These are phyloP conservation scores for Tiphia femorata DNA, from an alignment of 2,888 invertebrate species.

Conservation along the genomic window DNA sequence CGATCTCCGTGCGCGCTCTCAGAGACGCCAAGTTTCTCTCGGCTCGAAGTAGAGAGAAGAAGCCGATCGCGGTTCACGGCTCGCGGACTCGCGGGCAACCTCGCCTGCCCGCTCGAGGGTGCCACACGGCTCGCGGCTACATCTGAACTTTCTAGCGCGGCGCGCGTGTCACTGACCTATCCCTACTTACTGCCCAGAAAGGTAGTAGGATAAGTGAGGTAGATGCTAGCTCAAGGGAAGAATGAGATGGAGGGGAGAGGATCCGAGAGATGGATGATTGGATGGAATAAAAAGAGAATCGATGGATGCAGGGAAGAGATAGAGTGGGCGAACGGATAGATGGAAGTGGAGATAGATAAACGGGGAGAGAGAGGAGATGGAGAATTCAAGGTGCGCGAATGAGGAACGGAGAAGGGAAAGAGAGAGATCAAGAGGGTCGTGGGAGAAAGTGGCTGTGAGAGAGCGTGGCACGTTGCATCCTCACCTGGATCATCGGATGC, in stretches of 20 bases:
- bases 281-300: background rate
- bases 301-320: background rate
- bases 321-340: too few species aligned
- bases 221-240: background rate
- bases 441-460: too few species aligned
- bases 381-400: too few species aligned
- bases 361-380: background rate
- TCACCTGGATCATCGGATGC: slow-evolving; percentile 65
- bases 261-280: background rate
- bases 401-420: background rate
- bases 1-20: too few species aligned
- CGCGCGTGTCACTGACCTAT: slow-evolving; percentile 59
- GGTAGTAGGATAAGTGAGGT: slow-evolving; percentile 4
- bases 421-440: slow-evolving; percentile 10
- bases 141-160: slow-evolving; percentile 59
- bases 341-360: background rate
- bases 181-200: slow-evolving; percentile 13
- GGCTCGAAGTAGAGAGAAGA: too few species aligned
- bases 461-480: background rate
- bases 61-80: too few species aligned
- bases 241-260: too few species aligned
- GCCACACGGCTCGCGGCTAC: too few species aligned
- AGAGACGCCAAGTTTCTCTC: slow-evolving; percentile 40
- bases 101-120: background rate
- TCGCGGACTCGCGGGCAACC: background rate